Percentiles rank a stretch among this genome's conserved stretches.
Conservation (phyloP, 92 coral and sea anemone genomes). For the Zoanthus gigantus region DNA sequence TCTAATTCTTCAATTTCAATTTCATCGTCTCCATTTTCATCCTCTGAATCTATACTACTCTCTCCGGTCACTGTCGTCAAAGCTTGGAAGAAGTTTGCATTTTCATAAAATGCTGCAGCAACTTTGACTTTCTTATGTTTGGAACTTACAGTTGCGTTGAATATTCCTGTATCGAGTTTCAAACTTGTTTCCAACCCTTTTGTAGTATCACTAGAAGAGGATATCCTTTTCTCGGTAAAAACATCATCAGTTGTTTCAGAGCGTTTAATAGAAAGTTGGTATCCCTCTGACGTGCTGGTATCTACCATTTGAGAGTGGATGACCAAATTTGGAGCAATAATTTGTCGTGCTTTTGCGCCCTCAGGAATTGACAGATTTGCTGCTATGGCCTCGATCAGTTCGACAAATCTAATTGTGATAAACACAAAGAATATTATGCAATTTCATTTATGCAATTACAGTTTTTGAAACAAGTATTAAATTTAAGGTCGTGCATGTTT, state of each 20-base stretch:
- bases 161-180: conserved; percentile 49
- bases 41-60: background rate
- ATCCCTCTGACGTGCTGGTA: conserved; percentile 58
- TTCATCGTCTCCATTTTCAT: background rate
- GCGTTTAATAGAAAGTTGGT: conserved; percentile 54
- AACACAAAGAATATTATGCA: background rate
- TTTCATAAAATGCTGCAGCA: conserved; percentile 71
- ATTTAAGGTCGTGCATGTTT: too few species aligned
- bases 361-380: conserved; percentile 66
- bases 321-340: conserved; percentile 61
- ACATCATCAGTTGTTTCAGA: conserved; percentile 23
- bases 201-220: conserved; percentile 31
- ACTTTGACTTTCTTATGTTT: conserved; percentile 41
- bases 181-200: conserved; percentile 62
- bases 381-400: conserved; percentile 69
- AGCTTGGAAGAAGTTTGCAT: conserved; percentile 78
- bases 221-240: conserved; percentile 50
- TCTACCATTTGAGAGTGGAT: conserved; percentile 66
- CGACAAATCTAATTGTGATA: conserved; percentile 50
- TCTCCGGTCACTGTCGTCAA: background rate
- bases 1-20: background rate
- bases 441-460: too few species aligned
- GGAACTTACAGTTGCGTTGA: conserved; percentile 26
- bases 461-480: too few species aligned
- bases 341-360: conserved; percentile 50